Evolutionary conservation across 2,797 vertebrate genomes (phyloP), one percentile per base, ranked within the genome.

Genomic region (Argentina silus): DNA sequence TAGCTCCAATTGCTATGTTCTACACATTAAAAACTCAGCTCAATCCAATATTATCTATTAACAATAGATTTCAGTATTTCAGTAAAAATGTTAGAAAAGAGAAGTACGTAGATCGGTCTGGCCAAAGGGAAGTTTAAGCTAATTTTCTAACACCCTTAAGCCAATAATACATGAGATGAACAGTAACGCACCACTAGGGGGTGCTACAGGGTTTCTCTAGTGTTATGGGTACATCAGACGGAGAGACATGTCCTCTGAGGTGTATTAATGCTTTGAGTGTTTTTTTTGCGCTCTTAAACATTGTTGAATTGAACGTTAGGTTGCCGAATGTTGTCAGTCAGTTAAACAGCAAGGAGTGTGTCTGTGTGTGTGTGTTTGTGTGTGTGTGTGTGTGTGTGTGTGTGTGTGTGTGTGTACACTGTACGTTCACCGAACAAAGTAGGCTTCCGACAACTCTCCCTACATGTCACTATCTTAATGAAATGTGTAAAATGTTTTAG

Each of bases 51-150:
- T 78, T 59, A 56, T 81, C 81, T 82, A 87, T 77, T 79, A 69
- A 64, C 75, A 79, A 76, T n/a, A n/a, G n/a, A n/a, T n/a, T n/a
- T n/a, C n/a, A n/a, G 70, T 78, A 70, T 89, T 90, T 86, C 71
- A 85, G 87, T 91, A 91, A 88, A 93, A 92, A 92, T 81, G 79
- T 89, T 85, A 84, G 82, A 86, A 90, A 88, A 86, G 83, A 67
- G 47, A 43, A 9, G 50, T 47, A 76, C 55, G 64, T 81, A 83
- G 86, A n/a, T n/a, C n/a, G n/a, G n/a, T 87, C 87, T 83, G 82
- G 82, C 84, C 72, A 78, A 83, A 78, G 85, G 83, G 59, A 81
- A 85, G 60, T 48, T 60, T 21, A 17, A 86, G 86, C 66, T 69
- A 81, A 64, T 83, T 81, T 81, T 87, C 63, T 68, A 86, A 82